phyloP scores from a whole-genome alignment of 2,888 invertebrate genomes.

The Orthosia gracilis region DNA sequence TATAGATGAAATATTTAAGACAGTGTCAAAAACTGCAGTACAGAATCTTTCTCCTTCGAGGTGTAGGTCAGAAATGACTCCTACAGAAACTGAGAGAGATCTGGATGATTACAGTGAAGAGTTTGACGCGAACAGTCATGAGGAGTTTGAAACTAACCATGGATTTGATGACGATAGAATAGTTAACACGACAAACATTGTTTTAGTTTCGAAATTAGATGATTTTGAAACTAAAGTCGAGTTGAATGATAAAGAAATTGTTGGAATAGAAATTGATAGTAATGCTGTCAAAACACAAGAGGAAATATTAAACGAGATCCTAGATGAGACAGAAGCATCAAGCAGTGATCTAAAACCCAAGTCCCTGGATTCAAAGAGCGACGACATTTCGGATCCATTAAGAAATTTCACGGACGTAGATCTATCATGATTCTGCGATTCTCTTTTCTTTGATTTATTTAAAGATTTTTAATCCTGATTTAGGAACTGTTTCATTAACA shows the following conservation, averaged over 20 bases:
- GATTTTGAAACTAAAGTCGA: conserved; percentile 40
- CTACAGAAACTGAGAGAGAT: conserved; percentile 77
- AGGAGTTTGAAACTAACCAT: conserved; percentile 49
- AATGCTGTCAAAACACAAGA: conserved; percentile 42
- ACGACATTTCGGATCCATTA: conserved; percentile 76
- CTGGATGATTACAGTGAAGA: conserved; percentile 78
- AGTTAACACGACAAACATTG: conserved; percentile 18
- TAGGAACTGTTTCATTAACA: background rate
- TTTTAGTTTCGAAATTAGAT: conserved; percentile 32
- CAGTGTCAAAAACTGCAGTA: conserved; percentile 85
- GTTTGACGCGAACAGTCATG: conserved; percentile 53
- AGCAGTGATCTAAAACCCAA: conserved; percentile 52
- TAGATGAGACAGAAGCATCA: conserved; percentile 59
- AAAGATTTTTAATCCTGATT: conserved; percentile 62
- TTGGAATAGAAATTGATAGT: background rate
- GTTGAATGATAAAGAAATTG: conserved; percentile 28
- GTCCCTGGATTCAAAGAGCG: conserved; percentile 62
- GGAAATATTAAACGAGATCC: conserved; percentile 63
- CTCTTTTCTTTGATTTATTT: conserved; percentile 74
- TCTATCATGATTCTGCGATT: conserved; percentile 81
- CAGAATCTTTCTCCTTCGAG: conserved; percentile 83
- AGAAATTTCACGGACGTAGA: conserved; percentile 82
- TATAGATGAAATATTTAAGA: conserved; percentile 82
- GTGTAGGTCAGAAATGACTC: conserved; percentile 72
- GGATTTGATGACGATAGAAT: conserved; percentile 33